Evolutionary conservation across 1,140 invertebrate species (phyloP), one percentile per base, ranked within the genome.

Genomic region (Drosophila bocqueti): DNA sequence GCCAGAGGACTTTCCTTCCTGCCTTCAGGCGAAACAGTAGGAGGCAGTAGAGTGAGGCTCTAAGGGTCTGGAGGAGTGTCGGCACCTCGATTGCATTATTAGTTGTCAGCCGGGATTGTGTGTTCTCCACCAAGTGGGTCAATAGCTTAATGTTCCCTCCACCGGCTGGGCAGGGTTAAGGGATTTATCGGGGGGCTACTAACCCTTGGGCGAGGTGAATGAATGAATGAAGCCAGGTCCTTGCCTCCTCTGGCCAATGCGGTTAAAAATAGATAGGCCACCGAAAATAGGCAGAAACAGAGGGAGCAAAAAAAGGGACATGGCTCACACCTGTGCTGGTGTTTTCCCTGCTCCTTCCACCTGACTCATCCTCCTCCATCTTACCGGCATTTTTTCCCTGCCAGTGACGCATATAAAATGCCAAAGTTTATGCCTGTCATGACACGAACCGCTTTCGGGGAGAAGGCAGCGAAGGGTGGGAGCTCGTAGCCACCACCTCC

Each of bases 51-150:
- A 45, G 16, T 18, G n/a, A 5, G n/a, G n/a, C 18, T 7, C 1
- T 2, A n/a, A 9, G 46, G 15, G 6, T 34, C 43, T 65, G 36
- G 29, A 18, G 49, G 21, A 18, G 49, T 74, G 76, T 59, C 65
- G 55, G 13, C 43, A 76, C 58, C 82, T 81, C 82, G 77, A 79
- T 68, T 72, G 67, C 76, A 87, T 83, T 87, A 80, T 87, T 83
- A 77, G 80, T 69, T 83, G 72, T 43, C 67, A 50, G 54, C 69
- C 68, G 34, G 67, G 61, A 46, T 63, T 69, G 64, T 42, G 63
- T 29, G 60, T 21, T 21, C 38, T 24, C 43, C 64, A 10, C 36
- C 36, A 87, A 87, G 81, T 87, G 73, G 83, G 83, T 87, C 84
- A 89, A 87, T 80, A 77, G 73, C 54, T 50, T 62, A 66, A 62